Evolutionary conservation across 2,797 vertebrate species (phyloP).

Genomic region (Ctenochaetus hawaiiensis): DNA sequence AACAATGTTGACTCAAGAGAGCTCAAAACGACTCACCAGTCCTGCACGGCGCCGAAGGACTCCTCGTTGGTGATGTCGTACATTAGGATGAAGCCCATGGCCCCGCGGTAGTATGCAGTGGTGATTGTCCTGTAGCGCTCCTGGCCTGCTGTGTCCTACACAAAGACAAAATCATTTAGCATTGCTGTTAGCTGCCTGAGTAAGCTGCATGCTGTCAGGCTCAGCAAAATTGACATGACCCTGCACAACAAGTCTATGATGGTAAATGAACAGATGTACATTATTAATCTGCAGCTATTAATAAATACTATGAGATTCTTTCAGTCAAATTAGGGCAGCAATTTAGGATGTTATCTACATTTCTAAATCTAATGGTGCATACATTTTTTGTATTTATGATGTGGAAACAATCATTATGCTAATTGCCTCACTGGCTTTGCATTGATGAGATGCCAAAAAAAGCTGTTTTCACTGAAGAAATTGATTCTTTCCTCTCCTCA

Average conservation of each 20-base stretch:
- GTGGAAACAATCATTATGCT: constrained; percentile 55
- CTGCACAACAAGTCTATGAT: not conserved
- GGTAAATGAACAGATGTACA: constrained; percentile 14
- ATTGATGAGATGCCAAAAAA: constrained; percentile 63
- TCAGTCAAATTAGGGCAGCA: not conserved
- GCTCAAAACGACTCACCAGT: constrained; percentile 89
- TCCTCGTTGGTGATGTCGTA: constrained; percentile 99
- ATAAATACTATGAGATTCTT: constrained; percentile 4
- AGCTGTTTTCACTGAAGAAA: constrained; percentile 45
- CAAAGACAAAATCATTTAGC: constrained; percentile 54
- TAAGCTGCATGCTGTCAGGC: constrained; percentile 24
- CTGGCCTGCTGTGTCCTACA: constrained; percentile 96
- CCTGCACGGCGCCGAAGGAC: constrained; percentile 96
- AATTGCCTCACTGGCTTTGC: constrained; percentile 52
- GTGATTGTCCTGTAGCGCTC: constrained; percentile 98
- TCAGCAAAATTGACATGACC: constrained; percentile 15
- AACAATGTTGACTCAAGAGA: not conserved
- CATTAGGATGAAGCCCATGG: constrained; percentile 99
- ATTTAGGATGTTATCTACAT: not conserved
- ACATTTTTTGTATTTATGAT: constrained; percentile 25
- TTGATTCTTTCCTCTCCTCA: constrained; percentile 51
- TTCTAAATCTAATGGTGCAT: constrained; percentile 4
- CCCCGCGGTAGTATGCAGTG: constrained; percentile 97
- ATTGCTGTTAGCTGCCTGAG: constrained; percentile 14
- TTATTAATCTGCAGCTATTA: constrained; percentile 37